Base-by-base conservation (phyloP, 2,888 invertebrate genomes). In the Pristionchus japonicus region DNA sequence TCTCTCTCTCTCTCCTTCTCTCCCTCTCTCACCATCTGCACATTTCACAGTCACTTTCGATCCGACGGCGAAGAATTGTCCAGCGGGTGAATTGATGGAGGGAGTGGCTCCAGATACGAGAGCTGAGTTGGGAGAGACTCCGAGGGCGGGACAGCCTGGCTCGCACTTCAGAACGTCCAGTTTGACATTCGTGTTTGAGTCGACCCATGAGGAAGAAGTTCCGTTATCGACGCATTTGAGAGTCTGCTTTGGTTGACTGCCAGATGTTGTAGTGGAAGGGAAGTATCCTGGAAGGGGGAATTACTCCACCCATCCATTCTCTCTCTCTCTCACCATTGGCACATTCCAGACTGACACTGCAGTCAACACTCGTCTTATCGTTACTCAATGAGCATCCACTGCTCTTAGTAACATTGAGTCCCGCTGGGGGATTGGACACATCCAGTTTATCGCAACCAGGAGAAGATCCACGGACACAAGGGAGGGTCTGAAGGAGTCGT, bases 201-300 rank as follows among this genome's bases (percentile, higher is more conserved):
- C 85, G n/a, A 85, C 43, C 85, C 85, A 85, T n/a, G 37, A 40
- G 37, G 64, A 64, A 13, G 40, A 15, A 34, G 85, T 85, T 20
- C 85, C 74, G 23, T 86, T 52, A n/a, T 86, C 74, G 17, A 49
- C 86, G 31, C 86, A 74, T 37, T 86, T 86, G 31, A 74, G 47
- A 27, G 49, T 0, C n/a, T 86, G 83, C 20, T 34, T 83, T 6
- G 83, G 52, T 20, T 49, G 83, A 49, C 23, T 83, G 34, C 13
- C 17, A 15, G 70, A 34, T 49, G 23, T 40, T 6, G 57, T 61
- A 9, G 27, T 40, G 31, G 37, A 40, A 43, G 85, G 85, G 64
- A 15, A 85, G 85, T 15, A 85, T 61, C 85, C 85, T 85, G 64
- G 9, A 80, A 27, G n/a, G 47, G 7, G 37, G 1, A 13, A 27